These are phyloP conservation scores for Caenorhabditis japonica DNA, from an alignment of 2,888 invertebrate species.

Conservation along the genomic window DNA sequence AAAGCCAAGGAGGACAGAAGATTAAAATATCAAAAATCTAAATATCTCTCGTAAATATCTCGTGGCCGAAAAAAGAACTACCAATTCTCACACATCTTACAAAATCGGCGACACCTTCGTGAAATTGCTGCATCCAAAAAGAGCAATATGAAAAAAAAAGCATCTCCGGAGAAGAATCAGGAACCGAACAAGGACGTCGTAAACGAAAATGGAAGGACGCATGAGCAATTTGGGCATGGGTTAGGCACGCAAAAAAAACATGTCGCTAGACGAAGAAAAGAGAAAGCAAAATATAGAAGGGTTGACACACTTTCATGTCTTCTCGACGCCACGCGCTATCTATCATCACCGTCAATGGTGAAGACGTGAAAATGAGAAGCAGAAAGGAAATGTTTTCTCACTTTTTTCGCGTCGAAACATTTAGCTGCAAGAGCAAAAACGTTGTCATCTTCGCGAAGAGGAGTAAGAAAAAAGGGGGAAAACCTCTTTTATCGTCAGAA, in stretches of 20 bases:
- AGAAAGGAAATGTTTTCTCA: neutral
- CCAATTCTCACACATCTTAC: too few species aligned
- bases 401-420: slow-evolving; percentile 5
- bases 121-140: too few species aligned
- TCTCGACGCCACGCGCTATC: slow-evolving; percentile 1
- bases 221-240: slow-evolving; percentile 33
- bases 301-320: slow-evolving; percentile 33
- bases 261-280: slow-evolving; percentile 1
- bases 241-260: slow-evolving; percentile 20
- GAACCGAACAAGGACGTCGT: neutral
- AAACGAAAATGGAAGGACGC: slow-evolving; percentile 12
- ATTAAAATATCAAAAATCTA: too few species aligned
- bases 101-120: too few species aligned
- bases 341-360: slow-evolving; percentile 29
- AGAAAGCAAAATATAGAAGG: slow-evolving; percentile 2
- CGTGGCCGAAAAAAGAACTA: too few species aligned
- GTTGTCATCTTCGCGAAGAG: neutral
- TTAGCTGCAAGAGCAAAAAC: neutral
- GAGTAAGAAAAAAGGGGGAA: neutral
- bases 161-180: neutral
- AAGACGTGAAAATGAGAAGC: slow-evolving; percentile 9
- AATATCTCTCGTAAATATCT: too few species aligned
- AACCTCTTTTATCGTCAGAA: slow-evolving; percentile 13
- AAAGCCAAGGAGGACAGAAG: too few species aligned
- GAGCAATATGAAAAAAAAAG: slow-evolving; percentile 4